These are phyloP conservation scores for Prosapia bicincta DNA, from an alignment of 2,888 invertebrate genomes.

Conservation along the genomic window DNA sequence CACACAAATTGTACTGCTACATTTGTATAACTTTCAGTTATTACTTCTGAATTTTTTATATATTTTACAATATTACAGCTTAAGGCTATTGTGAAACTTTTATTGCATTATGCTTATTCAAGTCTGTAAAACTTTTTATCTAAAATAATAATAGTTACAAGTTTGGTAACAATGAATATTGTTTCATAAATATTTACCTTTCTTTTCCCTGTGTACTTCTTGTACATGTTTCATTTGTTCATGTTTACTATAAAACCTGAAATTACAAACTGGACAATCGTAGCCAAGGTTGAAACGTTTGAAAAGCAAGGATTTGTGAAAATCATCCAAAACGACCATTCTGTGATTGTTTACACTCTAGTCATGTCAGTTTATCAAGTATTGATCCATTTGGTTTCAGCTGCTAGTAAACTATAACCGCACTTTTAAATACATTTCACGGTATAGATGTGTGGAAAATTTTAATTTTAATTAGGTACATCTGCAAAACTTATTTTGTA, in stretches of 20 bases:
- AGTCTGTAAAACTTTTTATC: too few relatives aligned
- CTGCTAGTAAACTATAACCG: background rate
- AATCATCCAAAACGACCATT: conserved; percentile 24
- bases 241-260: conserved; percentile 15
- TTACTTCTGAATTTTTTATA: too few relatives aligned
- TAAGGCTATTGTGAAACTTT: too few relatives aligned
- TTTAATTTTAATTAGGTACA: too few relatives aligned
- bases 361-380: too few relatives aligned
- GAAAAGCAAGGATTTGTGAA: conserved; percentile 22
- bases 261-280: conserved; percentile 25
- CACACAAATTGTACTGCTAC: too few relatives aligned
- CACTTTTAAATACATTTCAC: background rate
- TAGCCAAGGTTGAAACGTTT: conserved; percentile 27
- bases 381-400: background rate
- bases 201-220: background rate
- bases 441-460: background rate
- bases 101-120: too few relatives aligned
- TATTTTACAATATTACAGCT: too few relatives aligned
- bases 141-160: too few relatives aligned
- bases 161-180: too few relatives aligned
- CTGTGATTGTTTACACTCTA: background rate
- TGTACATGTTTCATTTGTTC: conserved; percentile 13
- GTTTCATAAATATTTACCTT: too few relatives aligned
- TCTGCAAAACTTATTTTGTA: background rate
- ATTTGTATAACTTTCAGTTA: too few relatives aligned